Evolutionary conservation across 2,113 vertebrate species (phyloP), one percentile per base, ranked within the genome.

Genomic region (Silurus asotus): DNA sequence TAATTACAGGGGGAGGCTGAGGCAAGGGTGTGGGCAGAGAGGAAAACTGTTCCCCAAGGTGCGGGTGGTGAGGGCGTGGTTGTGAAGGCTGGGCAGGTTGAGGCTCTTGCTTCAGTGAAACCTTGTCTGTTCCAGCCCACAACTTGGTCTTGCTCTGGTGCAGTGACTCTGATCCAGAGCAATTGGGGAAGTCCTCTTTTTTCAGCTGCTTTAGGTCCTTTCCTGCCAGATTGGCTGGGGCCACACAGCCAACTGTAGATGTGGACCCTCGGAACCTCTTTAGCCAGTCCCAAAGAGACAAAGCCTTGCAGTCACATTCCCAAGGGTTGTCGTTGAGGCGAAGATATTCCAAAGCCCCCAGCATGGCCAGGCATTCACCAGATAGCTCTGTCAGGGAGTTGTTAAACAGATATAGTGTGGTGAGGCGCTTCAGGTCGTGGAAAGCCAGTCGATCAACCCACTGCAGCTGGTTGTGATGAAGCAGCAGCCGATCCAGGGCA

Each of bases 361-460:
- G 93, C 49, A 93, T 96, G 51, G 96, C 95, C 93, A 99, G 92
- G 89, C 97, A 97, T 89, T 97, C 96, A 5, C 97, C 97, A 11
- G 95, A 95, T 86, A 99, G 94, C 93, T 99, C 96, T 0, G 95
- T 92, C 90, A 99, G 96, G 88, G 97, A 97, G 94, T 99, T 99
- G 91, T 99, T 99, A 94, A 99, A 99, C 89, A 99, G 95, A 90
- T 96, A 99, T 87, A 99, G 97, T 25, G 97, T 97, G 90, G 98
- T 98, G 87, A 99, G 95, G 89, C 96, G 95, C 89, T 95, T 96
- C 85, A 99, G 96, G 93, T 98, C 98, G 0, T 98, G 98, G 92
- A 99, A 99, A 61, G 97, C 97, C 91, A 94, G 92, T 58, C 91
- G 95, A 89, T 99, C 96, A 59, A 99, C 95, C 96, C 96, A 97